Conservation (phyloP, 2,888 invertebrate species). For the Acholoe squamosa region DNA sequence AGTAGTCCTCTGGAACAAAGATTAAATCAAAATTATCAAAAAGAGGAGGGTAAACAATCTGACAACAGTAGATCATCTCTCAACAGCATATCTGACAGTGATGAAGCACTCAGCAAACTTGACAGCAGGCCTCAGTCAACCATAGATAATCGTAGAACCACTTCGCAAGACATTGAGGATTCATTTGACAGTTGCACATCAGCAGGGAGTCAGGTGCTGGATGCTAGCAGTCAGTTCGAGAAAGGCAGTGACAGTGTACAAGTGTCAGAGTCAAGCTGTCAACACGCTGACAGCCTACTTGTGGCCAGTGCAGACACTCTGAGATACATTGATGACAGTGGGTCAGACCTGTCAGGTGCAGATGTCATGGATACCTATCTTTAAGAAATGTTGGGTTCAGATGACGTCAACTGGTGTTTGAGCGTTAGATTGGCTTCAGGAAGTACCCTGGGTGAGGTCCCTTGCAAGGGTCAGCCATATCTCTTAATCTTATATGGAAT, state of each 20-base stretch:
- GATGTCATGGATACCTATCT: slow-evolving; percentile 24
- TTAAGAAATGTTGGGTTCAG: not conserved
- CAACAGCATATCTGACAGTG: not conserved
- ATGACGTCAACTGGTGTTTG: no score
- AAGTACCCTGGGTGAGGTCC: no score
- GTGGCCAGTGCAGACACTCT: not conserved
- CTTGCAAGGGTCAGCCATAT: no score
- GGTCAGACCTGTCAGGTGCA: not conserved
- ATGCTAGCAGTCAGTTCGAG: no score
- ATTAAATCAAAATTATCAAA: not conserved
- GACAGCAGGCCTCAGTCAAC: not conserved
- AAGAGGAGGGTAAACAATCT: not conserved
- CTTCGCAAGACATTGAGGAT: no score
- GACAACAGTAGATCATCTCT: not conserved
- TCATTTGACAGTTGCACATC: not conserved
- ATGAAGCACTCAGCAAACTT: not conserved
- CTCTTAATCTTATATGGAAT: no score
- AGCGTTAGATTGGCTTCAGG: no score
- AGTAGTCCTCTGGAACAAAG: not conserved
- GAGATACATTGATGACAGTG: slow-evolving; percentile 20
- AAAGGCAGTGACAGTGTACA: not conserved
- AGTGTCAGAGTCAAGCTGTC: not conserved
- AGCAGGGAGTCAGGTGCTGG: not conserved
- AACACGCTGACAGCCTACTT: not conserved
- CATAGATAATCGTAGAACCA: no score